Conservation (phyloP, 2,797 vertebrate species). For the Silurus lanzhouensis region DNA sequence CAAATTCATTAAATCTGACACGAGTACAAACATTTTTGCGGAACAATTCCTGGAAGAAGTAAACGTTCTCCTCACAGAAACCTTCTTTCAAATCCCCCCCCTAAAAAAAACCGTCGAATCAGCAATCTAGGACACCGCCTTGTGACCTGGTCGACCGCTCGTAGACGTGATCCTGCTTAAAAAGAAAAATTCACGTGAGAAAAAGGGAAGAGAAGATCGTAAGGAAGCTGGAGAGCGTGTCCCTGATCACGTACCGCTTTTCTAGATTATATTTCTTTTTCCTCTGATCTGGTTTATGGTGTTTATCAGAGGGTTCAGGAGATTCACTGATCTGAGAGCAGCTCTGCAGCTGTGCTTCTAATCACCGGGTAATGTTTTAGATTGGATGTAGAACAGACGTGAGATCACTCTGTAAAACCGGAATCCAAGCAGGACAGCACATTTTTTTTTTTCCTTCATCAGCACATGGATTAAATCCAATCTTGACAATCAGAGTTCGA, state of each 20-base stretch:
- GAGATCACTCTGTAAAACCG: background rate
- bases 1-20: background rate
- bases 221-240: too few species aligned
- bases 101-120: background rate
- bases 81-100: too few species aligned
- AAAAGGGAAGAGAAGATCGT: background rate
- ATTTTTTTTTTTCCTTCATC: background rate
- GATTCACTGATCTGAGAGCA: background rate
- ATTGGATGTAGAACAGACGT: background rate
- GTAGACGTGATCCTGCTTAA: background rate
- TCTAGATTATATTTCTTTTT: background rate
- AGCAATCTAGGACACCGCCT: background rate
- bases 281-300: background rate
- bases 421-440: background rate
- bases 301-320: background rate
- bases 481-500: background rate
- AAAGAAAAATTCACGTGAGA: background rate
- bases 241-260: background rate
- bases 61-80: background rate
- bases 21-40: background rate
- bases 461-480: background rate
- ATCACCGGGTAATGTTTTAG: background rate
- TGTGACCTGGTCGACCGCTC: background rate
- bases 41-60: background rate
- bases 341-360: background rate